Conservation (phyloP, 2,888 invertebrate genomes). For the Hirtodrosophila trivittata region DNA sequence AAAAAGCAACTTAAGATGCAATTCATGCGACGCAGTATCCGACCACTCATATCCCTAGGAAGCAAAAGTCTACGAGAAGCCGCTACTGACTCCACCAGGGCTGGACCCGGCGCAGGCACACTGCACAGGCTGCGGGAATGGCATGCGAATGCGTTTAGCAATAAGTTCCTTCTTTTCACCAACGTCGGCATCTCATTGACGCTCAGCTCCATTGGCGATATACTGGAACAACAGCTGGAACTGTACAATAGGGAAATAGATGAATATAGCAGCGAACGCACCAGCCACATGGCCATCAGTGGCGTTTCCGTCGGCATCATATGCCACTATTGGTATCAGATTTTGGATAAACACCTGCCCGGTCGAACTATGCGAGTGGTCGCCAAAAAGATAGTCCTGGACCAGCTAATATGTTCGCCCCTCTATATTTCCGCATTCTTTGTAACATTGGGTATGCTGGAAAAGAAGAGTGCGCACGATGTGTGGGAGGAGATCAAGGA, state of each 20-base stretch:
- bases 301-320: conserved; percentile 91
- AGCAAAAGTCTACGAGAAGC: conserved; percentile 27
- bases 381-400: conserved; percentile 90
- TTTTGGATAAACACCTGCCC: conserved; percentile 89
- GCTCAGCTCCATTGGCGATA: conserved; percentile 91
- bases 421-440: conserved; percentile 91
- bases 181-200: conserved; percentile 91
- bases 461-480: conserved; percentile 86
- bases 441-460: conserved; percentile 89
- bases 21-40: conserved; percentile 45
- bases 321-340: conserved; percentile 94
- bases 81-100: conserved; percentile 15
- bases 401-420: conserved; percentile 94
- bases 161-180: conserved; percentile 89
- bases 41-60: conserved; percentile 36
- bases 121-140: conserved; percentile 67
- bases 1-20: too few relatives aligned
- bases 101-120: conserved; percentile 7
- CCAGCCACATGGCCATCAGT: conserved; percentile 90
- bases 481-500: conserved; percentile 88
- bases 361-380: conserved; percentile 88
- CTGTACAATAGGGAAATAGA: conserved; percentile 85
- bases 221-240: conserved; percentile 92
- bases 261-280: conserved; percentile 86
- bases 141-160: conserved; percentile 85